Conservation (phyloP, 2,888 invertebrate genomes). For the Zygothrica quintamaculata region DNA sequence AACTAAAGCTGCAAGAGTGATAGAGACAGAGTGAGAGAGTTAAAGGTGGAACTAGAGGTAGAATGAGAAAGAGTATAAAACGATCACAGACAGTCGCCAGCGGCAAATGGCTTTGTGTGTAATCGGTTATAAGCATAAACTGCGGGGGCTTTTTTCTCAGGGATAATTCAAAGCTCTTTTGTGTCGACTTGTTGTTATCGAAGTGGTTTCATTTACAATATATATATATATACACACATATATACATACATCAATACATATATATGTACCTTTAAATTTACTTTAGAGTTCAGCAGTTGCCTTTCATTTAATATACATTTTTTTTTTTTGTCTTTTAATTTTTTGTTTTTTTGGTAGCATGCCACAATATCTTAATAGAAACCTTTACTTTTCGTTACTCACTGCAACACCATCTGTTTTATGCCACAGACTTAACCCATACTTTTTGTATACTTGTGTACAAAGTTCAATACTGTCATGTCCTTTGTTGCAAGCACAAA, state of each 20-base stretch:
- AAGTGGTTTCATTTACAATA: slow-evolving; percentile 54
- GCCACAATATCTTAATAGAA: too few relatives aligned
- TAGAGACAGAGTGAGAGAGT: neutral
- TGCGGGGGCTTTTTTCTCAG: slow-evolving; percentile 48
- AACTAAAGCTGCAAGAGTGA: slow-evolving; percentile 2
- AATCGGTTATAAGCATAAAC: slow-evolving; percentile 68
- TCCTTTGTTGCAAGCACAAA: slow-evolving; percentile 31
- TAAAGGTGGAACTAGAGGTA: too few relatives aligned
- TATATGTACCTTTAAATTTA: slow-evolving; percentile 20
- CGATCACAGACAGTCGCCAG: slow-evolving; percentile 38
- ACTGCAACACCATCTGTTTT: too few relatives aligned
- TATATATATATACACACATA: slow-evolving; percentile 21
- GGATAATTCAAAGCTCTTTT: slow-evolving; percentile 31
- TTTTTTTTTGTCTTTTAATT: too few relatives aligned
- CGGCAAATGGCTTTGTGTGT: slow-evolving; percentile 69
- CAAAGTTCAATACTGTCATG: slow-evolving; percentile 34
- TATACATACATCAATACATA: too few relatives aligned
- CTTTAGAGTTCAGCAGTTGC: neutral
- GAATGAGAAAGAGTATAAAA: slow-evolving; percentile 1
- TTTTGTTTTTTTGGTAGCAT: too few relatives aligned
- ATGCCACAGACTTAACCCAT: too few relatives aligned
- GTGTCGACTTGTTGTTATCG: neutral
- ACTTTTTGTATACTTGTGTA: too few relatives aligned
- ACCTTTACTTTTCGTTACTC: too few relatives aligned
- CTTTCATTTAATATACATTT: too few relatives aligned